phyloP scores from a whole-genome alignment of 2,888 invertebrate species.

The Cynaeus angustus region DNA sequence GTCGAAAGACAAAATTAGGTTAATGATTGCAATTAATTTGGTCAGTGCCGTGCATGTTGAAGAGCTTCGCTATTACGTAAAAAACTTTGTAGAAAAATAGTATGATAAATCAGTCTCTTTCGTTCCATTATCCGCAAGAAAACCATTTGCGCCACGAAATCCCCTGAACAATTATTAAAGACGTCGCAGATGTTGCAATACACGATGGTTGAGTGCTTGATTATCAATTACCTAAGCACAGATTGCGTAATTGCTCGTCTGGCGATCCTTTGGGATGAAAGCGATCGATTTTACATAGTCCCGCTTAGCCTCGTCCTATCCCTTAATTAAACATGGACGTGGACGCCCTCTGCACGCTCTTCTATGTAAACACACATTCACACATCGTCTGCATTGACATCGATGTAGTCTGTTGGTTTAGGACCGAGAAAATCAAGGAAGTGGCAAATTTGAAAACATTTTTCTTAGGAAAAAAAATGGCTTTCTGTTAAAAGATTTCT shows the following conservation, averaged over 20 bases:
- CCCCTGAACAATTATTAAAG: conserved; percentile 36
- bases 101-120: background rate
- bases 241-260: conserved; percentile 77
- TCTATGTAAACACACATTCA: conserved; percentile 39
- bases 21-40: background rate
- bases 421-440: conserved; percentile 32
- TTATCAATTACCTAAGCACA: conserved; percentile 76
- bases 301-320: conserved; percentile 63
- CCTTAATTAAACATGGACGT: conserved; percentile 65
- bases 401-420: conserved; percentile 52
- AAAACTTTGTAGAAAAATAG: too few species aligned
- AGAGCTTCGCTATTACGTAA: too few species aligned
- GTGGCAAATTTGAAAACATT: too few species aligned
- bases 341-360: conserved; percentile 41
- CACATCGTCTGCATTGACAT: conserved; percentile 51
- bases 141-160: conserved; percentile 17
- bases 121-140: background rate
- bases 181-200: conserved; percentile 43
- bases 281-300: conserved; percentile 68
- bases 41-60: background rate
- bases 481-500: too few species aligned
- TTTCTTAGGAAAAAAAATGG: too few species aligned
- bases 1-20: too few species aligned
- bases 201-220: conserved; percentile 69
- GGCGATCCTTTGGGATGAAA: conserved; percentile 71